These are phyloP conservation scores for Malurus cyaneus DNA, from an alignment of 2,113 vertebrate species.

Conservation along the genomic window DNA sequence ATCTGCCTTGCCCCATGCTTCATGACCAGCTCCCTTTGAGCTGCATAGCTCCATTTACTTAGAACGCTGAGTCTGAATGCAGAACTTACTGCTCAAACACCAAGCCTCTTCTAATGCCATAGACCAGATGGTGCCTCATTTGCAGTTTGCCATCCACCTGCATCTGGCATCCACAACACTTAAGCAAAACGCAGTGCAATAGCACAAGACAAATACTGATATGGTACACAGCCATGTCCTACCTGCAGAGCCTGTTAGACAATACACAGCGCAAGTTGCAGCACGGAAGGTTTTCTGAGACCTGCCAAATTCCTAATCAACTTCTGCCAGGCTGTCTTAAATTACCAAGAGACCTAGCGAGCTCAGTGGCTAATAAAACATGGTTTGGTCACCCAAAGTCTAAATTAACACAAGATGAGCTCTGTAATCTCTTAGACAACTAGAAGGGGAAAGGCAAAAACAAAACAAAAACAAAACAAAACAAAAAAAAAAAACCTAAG, in stretches of 20 bases:
- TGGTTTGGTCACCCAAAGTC: not conserved
- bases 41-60: not conserved
- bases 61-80: not conserved
- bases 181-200: not conserved
- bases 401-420: not conserved
- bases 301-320: not conserved
- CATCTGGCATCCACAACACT: not conserved
- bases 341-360: not conserved
- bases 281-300: not conserved
- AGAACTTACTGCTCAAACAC: not conserved
- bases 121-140: not conserved
- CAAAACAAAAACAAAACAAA: not conserved
- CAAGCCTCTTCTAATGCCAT: not conserved
- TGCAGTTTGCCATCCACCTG: not conserved
- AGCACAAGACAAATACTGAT: not conserved
- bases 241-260: conserved; percentile 45
- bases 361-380: not conserved
- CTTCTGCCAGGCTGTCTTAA: not conserved
- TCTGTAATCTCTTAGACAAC: not conserved
- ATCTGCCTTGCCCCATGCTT: not conserved
- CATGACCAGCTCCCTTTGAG: not conserved
- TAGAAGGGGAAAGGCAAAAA: not conserved
- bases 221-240: not conserved
- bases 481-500: too few relatives aligned
- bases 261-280: not conserved